Conservation (phyloP, 2,888 invertebrate genomes). For the Pteria penguin region DNA sequence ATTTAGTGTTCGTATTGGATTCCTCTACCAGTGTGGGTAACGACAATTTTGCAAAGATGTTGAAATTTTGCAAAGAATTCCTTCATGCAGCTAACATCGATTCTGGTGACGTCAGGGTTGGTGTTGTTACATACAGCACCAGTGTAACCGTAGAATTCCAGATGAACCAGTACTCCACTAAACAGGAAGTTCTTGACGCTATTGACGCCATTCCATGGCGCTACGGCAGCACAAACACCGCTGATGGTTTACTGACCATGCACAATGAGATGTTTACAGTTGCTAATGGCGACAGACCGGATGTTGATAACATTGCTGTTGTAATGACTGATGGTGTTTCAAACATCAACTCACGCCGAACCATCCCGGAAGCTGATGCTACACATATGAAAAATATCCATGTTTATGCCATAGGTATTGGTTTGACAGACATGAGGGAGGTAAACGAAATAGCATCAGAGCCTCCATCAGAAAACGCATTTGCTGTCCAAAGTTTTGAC, state of each 20-base stretch:
- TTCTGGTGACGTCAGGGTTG: slow-evolving; percentile 65
- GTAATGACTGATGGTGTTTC: slow-evolving; percentile 76
- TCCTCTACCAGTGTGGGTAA: slow-evolving; percentile 69
- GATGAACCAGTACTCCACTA: slow-evolving; percentile 14
- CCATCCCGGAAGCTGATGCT: slow-evolving; percentile 64
- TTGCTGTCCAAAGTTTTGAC: slow-evolving; percentile 55
- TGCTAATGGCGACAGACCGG: slow-evolving; percentile 66
- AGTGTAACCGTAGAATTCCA: slow-evolving; percentile 36
- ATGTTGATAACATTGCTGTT: slow-evolving; percentile 68
- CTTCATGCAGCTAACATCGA: slow-evolving; percentile 59
- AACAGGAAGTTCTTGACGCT: slow-evolving; percentile 9
- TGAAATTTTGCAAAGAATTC: slow-evolving; percentile 58
- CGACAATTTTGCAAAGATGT: slow-evolving; percentile 59
- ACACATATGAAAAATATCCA: slow-evolving; percentile 59
- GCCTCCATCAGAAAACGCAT: slow-evolving; percentile 57
- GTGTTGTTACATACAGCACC: slow-evolving; percentile 65
- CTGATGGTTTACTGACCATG: slow-evolving; percentile 67
- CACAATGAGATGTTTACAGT: slow-evolving; percentile 65
- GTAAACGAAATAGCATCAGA: slow-evolving; percentile 65
- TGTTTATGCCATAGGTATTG: slow-evolving; percentile 69
- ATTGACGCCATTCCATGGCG: slow-evolving; percentile 29
- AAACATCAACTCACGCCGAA: slow-evolving; percentile 70
- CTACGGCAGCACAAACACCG: slow-evolving; percentile 74
- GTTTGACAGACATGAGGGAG: slow-evolving; percentile 63
- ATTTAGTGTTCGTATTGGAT: slow-evolving; percentile 70